Conservation (phyloP, 1,140 invertebrate genomes). For the Protaetia brevitarsis region DNA sequence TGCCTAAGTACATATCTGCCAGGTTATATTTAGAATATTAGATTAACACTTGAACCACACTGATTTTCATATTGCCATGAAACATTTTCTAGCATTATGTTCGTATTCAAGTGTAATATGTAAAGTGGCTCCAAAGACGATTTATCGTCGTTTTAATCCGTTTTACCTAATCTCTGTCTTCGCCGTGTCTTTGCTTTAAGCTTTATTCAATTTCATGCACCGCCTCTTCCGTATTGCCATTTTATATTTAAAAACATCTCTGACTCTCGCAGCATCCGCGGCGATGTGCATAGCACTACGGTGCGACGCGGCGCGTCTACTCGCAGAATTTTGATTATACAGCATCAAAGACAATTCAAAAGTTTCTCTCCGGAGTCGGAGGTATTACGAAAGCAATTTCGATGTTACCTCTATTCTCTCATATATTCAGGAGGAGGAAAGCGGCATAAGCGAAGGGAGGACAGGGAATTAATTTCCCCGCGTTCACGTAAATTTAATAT, state of each 20-base stretch:
- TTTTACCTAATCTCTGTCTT: constrained; percentile 26
- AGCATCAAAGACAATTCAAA: constrained; percentile 19
- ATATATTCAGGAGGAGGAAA: not conserved
- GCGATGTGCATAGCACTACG: constrained; percentile 3
- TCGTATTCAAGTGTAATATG: not conserved
- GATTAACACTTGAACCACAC: too few species aligned
- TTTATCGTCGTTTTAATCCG: constrained; percentile 28
- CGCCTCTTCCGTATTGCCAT: constrained; percentile 33
- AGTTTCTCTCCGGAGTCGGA: not conserved
- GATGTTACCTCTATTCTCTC: constrained; percentile 9
- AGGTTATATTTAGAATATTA: too few species aligned
- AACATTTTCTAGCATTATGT: constrained; percentile 12
- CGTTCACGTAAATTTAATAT: constrained; percentile 14
- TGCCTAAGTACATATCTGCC: too few species aligned
- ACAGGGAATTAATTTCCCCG: constrained; percentile 2
- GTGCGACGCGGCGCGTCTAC: not conserved
- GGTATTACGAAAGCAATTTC: constrained; percentile 20
- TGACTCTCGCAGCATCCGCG: constrained; percentile 1
- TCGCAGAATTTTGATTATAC: constrained; percentile 22
- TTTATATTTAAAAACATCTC: constrained; percentile 31
- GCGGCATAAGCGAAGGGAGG: constrained; percentile 3
- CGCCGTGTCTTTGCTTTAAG: constrained; percentile 16
- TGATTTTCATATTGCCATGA: too few species aligned
- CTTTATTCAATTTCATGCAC: constrained; percentile 38
- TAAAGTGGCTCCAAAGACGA: constrained; percentile 17